Conservation (phyloP, 2,888 invertebrate species). For the Cheilosia vernalis region DNA sequence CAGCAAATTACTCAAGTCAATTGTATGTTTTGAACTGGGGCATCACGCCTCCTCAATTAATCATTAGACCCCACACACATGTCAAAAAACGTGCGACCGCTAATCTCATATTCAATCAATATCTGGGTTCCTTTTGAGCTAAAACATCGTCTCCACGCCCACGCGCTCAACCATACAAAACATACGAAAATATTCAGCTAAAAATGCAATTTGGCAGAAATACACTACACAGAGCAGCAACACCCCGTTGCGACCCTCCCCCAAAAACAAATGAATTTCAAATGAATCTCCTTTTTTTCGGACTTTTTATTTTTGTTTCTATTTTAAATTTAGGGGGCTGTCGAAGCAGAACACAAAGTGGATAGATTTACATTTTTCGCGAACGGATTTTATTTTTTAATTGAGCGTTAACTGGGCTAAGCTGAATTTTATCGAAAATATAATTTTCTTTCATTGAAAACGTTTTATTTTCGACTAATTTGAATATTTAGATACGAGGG, state of each 20-base stretch:
- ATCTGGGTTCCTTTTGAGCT: conserved; percentile 4
- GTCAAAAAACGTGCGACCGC: conserved; percentile 45
- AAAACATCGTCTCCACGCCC: conserved; percentile 25
- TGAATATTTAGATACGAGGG: not conserved
- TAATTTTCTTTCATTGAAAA: conserved; percentile 18
- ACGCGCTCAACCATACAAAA: conserved; percentile 5
- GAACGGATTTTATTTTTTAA: conserved; percentile 25
- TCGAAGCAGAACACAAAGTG: conserved; percentile 62
- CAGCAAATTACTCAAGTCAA: conserved; percentile 14
- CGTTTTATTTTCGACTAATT: conserved; percentile 33
- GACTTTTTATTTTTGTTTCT: conserved; percentile 3
- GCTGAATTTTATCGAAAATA: conserved; percentile 5
- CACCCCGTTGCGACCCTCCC: not conserved
- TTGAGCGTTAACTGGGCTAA: conserved; percentile 38
- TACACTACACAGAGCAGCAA: conserved; percentile 1
- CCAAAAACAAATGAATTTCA: conserved; percentile 27
- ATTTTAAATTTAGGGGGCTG: conserved; percentile 56
- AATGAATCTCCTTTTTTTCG: not conserved
- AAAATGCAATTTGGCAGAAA: conserved; percentile 52
- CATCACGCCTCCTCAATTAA: conserved; percentile 41
- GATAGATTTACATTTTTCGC: conserved; percentile 62
- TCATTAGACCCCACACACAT: conserved; percentile 15
- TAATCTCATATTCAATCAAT: conserved; percentile 51
- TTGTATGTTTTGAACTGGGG: conserved; percentile 9
- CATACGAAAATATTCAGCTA: conserved; percentile 21